Evolutionary conservation across 2,797 vertebrate species (phyloP), one percentile per base, ranked within the genome.

Genomic region (Corythornis leucogaster): DNA sequence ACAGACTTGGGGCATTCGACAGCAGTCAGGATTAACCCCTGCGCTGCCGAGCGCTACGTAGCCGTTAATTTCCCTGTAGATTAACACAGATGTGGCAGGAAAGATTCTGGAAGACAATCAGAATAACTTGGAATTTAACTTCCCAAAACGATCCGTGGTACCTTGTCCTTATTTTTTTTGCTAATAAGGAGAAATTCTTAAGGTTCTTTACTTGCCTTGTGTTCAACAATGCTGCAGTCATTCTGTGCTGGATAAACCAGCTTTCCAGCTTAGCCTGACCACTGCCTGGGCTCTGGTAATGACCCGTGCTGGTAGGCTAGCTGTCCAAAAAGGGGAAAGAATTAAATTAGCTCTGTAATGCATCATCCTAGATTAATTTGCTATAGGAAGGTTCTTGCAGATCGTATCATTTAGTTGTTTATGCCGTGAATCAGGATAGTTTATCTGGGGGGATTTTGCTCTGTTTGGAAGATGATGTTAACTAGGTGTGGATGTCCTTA

Each of bases 21-120:
- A 92, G 96, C 97, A 96, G 96, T 84, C 64, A 3, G 96, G 85
- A 94, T 98, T 98, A 98, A 98, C 98, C 97, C 98, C 96, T 96
- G 33, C 68, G 31, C 81, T 89, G 68, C 97, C 75, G 6, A 40
- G 30, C 20, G 5, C 38, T 40, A 40, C 10, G 31, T n/a, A 66
- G 79, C 92, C n/a, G 76, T 93, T 91, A 30, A 80, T 97, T 95
- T 96, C 95, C 96, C 95, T 74, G 53, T 81, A 96, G 95, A 93
- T 71, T 78, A 87, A 73, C 73, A 59, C 68, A 25, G 74, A 50
- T 74, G 21, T 18, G 58, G 30, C 30, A 51, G 43, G 62, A 25
- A 51, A 43, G 57, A 58, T 66, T 85, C 59, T 85, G 68, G 76
- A 59, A 50, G 48, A 64, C 21, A 59, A 70, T 63, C 86, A 35